phyloP scores from a whole-genome alignment of 2,888 invertebrate genomes.

The Eupeodes luniger region DNA sequence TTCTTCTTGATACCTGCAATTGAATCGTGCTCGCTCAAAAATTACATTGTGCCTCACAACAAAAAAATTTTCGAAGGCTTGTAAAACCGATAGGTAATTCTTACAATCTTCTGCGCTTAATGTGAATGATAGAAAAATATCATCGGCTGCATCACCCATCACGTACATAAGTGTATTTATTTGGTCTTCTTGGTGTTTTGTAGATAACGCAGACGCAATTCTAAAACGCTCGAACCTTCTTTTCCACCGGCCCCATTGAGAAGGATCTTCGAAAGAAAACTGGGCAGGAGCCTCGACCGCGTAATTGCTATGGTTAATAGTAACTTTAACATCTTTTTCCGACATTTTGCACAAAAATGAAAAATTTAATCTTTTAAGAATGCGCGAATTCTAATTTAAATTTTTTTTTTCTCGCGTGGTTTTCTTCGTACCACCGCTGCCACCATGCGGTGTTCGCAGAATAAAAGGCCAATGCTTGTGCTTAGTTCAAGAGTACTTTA shows the following conservation, averaged over 20 bases:
- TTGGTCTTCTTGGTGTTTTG: conserved; percentile 20
- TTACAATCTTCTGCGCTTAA: not conserved
- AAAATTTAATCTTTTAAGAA: too few species aligned
- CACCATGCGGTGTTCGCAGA: conserved; percentile 2
- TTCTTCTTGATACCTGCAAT: too few species aligned
- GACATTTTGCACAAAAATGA: too few species aligned
- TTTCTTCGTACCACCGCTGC: not conserved
- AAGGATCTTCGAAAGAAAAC: conserved; percentile 8
- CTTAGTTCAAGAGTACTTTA: too few species aligned
- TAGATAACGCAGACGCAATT: conserved; percentile 14
- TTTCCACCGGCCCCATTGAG: conserved; percentile 21
- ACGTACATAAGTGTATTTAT: conserved; percentile 11
- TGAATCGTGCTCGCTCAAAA: too few species aligned
- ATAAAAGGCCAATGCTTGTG: not conserved
- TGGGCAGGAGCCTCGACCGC: too few species aligned
- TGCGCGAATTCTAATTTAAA: too few species aligned
- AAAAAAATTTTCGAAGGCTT: conserved; percentile 23
- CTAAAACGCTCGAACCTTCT: conserved; percentile 16
- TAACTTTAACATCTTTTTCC: too few species aligned
- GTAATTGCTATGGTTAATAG: too few species aligned
- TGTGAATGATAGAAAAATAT: not conserved
- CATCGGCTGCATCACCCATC: conserved; percentile 14
- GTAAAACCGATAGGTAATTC: not conserved
- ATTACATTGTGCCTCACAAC: not conserved
- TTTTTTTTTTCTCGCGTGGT: conserved; percentile 6